phyloP scores from a whole-genome alignment of 1,140 invertebrate species.

The Papilio helenus region DNA sequence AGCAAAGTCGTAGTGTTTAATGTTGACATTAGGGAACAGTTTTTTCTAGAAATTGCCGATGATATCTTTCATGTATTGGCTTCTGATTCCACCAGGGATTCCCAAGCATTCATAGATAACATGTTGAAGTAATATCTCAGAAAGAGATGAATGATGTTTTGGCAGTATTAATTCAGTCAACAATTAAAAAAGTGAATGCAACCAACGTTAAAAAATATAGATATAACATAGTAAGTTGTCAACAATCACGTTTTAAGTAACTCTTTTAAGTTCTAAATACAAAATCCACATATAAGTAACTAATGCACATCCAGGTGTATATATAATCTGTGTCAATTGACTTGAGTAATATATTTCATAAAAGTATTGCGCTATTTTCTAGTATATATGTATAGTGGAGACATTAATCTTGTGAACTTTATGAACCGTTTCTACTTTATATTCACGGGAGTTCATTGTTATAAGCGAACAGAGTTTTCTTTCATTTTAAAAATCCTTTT shows the following conservation, averaged over 20 bases:
- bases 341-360: neutral
- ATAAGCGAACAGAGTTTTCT: neutral
- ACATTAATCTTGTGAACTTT: neutral
- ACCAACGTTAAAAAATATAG: neutral
- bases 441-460: neutral
- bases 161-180: neutral
- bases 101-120: too few relatives aligned
- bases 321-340: neutral
- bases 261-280: too few relatives aligned
- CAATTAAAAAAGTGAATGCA: neutral
- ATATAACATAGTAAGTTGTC: too few relatives aligned
- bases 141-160: neutral
- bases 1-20: too few relatives aligned
- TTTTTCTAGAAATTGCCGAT: too few relatives aligned
- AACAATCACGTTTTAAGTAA: too few relatives aligned
- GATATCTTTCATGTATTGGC: too few relatives aligned
- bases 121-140: too few relatives aligned
- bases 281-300: too few relatives aligned
- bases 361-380: neutral
- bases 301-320: neutral
- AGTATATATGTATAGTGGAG: neutral
- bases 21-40: too few relatives aligned
- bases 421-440: neutral
- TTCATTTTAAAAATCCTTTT: neutral
- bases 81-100: too few relatives aligned